Evolutionary conservation across 2,888 invertebrate genomes (phyloP).

Genomic region (Metacarcinus magister): DNA sequence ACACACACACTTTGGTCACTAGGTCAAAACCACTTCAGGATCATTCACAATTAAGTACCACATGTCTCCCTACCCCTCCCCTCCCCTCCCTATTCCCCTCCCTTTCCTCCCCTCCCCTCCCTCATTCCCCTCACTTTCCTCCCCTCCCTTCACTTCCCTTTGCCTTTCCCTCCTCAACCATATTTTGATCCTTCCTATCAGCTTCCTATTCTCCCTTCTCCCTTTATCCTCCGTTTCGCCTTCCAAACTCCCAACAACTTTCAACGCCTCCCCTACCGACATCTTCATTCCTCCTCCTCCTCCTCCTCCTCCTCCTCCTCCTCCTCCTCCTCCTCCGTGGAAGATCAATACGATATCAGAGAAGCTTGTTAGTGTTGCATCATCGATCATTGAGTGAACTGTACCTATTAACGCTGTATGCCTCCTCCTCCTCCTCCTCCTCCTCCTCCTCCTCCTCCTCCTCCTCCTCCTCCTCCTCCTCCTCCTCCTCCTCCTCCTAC

Average conservation of each 20-base stretch:
- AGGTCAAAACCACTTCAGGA: neutral
- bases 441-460: neutral
- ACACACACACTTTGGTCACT: neutral
- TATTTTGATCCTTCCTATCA: too few relatives aligned
- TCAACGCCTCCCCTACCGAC: neutral
- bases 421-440: neutral
- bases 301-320: neutral
- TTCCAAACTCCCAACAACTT: neutral
- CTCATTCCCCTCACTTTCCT: neutral
- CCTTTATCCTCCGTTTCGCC: neutral
- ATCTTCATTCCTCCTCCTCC: constrained; percentile 14
- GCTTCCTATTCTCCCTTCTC: neutral
- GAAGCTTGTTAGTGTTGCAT: constrained; percentile 12
- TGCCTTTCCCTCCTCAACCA: too few relatives aligned
- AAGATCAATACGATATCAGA: neutral
- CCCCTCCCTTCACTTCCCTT: neutral
- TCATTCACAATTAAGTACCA: neutral
- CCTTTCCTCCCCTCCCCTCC: neutral
- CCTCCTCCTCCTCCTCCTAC: neutral
- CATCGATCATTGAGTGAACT: constrained; percentile 26
- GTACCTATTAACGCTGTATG: constrained; percentile 26
- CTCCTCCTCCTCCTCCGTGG: neutral
- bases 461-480: neutral
- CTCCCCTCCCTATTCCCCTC: too few relatives aligned
- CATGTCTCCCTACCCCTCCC: neutral